Evolutionary conservation across 2,797 vertebrate species (phyloP), one percentile per base, ranked within the genome.

Genomic region (Hypotaenidia philippensis): DNA sequence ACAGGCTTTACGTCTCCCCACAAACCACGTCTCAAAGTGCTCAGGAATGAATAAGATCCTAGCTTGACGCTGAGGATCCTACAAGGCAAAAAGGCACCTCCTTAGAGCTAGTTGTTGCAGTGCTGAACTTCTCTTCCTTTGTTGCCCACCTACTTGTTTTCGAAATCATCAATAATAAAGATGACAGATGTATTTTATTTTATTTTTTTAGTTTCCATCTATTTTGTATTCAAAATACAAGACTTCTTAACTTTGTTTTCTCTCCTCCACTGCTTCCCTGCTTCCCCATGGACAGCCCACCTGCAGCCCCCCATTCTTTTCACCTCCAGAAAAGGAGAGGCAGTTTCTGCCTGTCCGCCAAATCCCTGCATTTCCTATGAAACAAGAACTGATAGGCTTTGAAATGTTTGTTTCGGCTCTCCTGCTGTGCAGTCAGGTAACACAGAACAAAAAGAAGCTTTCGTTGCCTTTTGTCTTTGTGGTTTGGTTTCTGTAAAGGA

Each of bases 351-450:
- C 76, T 89, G 18, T 64, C 80, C 92, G 84, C 47, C 69, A 87
- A 78, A 70, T 27, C 56, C 31, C 27, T 81, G 78, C 61, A n/a
- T 92, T 86, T 77, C 53, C 74, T 34, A 21, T 80, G 70, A 79
- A 91, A 76, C 41, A 59, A 79, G 76, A 77, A 75, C 72, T 65
- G 79, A 94, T 66, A 66, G 0, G 1, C 87, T 93, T 95, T 89
- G 79, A 93, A 92, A 83, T 83, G 63, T 79, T 91, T 93, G 77
- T 86, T 86, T 93, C 88, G 55, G 57, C 27, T 96, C 40, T 93
- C 91, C 92, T 29, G 52, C 93, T 91, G 79, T 86, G 91, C 41
- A 68, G 74, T 78, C 70, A 84, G 57, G 82, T 89, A 96, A 41
- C 68, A 70, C 5, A 61, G 78, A 84, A 89, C 52, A 89, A 95